Base-by-base conservation (phyloP, 2,888 invertebrate species). In the Ischnus inquisitorius region DNA sequence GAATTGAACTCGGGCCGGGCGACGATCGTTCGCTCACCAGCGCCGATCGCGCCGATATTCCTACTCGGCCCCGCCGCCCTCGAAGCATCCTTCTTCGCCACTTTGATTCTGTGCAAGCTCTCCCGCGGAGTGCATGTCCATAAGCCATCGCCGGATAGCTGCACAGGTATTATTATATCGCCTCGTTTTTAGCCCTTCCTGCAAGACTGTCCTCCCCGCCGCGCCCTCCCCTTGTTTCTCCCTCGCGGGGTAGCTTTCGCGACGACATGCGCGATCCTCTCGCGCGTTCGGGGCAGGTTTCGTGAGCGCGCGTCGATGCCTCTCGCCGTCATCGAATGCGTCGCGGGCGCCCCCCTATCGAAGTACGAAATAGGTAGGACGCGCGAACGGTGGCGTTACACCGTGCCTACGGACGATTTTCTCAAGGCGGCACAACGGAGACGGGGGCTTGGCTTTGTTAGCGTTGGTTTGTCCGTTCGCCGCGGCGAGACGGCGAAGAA, bases 391-490 rank as follows among this genome's bases (percentile, higher is more conserved):
- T 48, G 28, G 19, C 62, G 46, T 74, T 62, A 2, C n/a, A 34
- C 34, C 16, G 28, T 74, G 14, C 71, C 57, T 57, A 41, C 28
- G 46, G 46, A 19, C 62, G 62, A 46, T 8, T 46, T n/a, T 48
- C n/a, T n/a, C 60, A 43, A 46, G 60, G 74, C 46, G 74, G 43
- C 62, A 54, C 71, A 14, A n/a, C n/a, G n/a, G n/a, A n/a, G 43
- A 14, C 16, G 68, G 34, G 68, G 34, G 48, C 22, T 60, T 2
- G 3, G 10, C 72, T 62, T 34, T 34, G 34, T 14, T n/a, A 48
- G 68, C 83, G 79, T 62, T 62, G 62, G 64, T 82, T 79, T 79
- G 82, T 78, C 79, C 60, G 76, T 46, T 79, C 64, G 71, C 60
- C 76, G 64, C n/a, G 43, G 64, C 14, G 65, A 74, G 28, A 51